Evolutionary conservation across 37 sponge, comb jelly and placozoan genomes (phyloP), one percentile per base, ranked within the genome.

Genomic region (Cladorhizidae sp.): DNA sequence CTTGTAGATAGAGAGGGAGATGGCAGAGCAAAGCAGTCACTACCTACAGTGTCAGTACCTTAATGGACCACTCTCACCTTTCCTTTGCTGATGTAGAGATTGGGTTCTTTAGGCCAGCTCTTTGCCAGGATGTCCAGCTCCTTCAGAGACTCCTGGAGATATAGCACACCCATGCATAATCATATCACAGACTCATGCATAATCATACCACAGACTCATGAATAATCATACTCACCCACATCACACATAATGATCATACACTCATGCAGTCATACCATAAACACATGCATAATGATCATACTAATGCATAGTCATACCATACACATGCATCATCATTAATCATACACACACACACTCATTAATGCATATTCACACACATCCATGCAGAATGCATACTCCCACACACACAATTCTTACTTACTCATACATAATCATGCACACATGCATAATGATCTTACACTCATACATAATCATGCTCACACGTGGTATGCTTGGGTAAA

Each of bases 61-160:
- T n/a, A n/a, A n/a, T n/a, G n/a, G n/a, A n/a, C n/a, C n/a, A n/a
- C 20, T 18, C 83, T 73, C 50, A 96, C 97, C 90, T 91, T 88
- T 25, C 93, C 94, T 74, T 83, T 94, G 70, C 71, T 81, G 70
- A 89, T 77, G 79, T 89, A 94, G 63, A 97, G 63, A 23, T 77
- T 78, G 5, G 95, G 80, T 49, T 97, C 97, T 31, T 80, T 94
- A 2, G 97, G 90, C 52, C 84, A 82, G 26, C 73, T 81, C 38
- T 40, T 70, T 0, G 82, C 68, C 25, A 97, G 67, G 39, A 84
- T 74, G 39, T 93, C 81, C 73, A 97, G 57, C 80, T 87, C 83
- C 7, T 42, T 62, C 41, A 97, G 85, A 32, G 95, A 89, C 39
- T 95, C 93, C 96, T 95, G 61, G 3, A 58, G 12, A 38, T 64